phyloP scores from a whole-genome alignment of 2,888 invertebrate species.

The Lithodes maja region DNA sequence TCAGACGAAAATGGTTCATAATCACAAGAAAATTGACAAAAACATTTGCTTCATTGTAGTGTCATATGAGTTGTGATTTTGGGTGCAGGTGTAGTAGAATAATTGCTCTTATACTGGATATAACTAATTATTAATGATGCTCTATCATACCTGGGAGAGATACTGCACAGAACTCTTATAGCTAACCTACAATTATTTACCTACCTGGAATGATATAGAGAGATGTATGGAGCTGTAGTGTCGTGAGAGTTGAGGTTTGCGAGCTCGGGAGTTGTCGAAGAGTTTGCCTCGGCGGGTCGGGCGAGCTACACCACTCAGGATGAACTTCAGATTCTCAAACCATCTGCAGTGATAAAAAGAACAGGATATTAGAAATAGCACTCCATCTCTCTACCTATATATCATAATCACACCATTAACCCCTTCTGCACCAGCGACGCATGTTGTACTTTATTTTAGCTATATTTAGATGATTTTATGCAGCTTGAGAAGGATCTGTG shows the following conservation, averaged over 20 bases:
- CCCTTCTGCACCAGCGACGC: too few species aligned
- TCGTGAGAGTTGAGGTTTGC: constrained; percentile 91
- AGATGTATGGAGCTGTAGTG: constrained; percentile 92
- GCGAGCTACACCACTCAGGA: constrained; percentile 90
- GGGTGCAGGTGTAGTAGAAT: too few species aligned
- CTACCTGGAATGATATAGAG: constrained; percentile 85
- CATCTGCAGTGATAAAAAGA: constrained; percentile 78
- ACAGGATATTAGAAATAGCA: background rate
- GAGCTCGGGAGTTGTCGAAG: constrained; percentile 82
- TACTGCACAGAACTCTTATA: background rate
- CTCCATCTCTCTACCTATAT: background rate
- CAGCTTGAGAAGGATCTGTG: too few species aligned
- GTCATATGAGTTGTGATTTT: too few species aligned
- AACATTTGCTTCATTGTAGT: too few species aligned
- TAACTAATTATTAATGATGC: too few species aligned
- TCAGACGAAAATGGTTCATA: too few species aligned
- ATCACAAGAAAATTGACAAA: too few species aligned
- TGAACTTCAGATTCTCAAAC: constrained; percentile 96
- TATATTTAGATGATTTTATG: too few species aligned
- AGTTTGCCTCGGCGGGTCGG: constrained; percentile 94
- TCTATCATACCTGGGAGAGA: too few species aligned
- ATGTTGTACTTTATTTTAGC: too few species aligned
- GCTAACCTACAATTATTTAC: constrained; percentile 74
- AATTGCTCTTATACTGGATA: too few species aligned
- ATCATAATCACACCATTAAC: background rate